Conservation (phyloP, 2,797 vertebrate species). For the Babyrousa celebensis region DNA sequence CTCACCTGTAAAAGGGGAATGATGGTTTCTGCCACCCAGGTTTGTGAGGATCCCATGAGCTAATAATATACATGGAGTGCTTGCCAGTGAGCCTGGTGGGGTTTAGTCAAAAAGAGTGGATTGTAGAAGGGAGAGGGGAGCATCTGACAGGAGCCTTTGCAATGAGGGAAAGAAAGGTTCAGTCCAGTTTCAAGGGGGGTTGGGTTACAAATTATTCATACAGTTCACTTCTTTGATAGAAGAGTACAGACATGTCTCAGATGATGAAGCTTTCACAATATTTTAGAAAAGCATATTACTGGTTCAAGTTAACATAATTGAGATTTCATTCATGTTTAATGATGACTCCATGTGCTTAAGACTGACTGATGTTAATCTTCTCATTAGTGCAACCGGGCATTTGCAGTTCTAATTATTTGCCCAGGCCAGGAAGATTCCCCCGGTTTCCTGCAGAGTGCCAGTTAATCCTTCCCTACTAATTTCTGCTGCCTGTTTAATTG, state of each 20-base stretch:
- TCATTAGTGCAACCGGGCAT: background rate
- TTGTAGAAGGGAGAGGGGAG: background rate
- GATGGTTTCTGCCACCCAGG: background rate
- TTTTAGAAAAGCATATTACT: slow-evolving; percentile 40
- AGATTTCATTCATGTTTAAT: slow-evolving; percentile 27
- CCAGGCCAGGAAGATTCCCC: background rate
- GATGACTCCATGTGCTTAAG: background rate
- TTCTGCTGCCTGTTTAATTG: slow-evolving; percentile 38
- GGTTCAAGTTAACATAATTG: background rate
- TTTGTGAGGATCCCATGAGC: background rate
- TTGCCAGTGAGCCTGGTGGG: background rate
- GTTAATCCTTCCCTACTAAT: background rate
- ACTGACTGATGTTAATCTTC: background rate
- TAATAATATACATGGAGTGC: background rate
- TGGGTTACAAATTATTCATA: background rate
- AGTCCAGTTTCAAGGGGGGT: background rate
- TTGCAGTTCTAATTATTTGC: background rate
- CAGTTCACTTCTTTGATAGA: background rate
- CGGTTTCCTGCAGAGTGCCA: background rate
- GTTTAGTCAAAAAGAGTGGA: background rate
- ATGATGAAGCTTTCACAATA: background rate
- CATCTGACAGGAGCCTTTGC: background rate
- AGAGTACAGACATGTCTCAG: background rate
- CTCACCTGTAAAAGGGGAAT: background rate
- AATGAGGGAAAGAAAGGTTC: background rate